A percentile compares a stretch with the other conserved stretches of the same genome.
These are phyloP conservation scores for Ctenoplectra terminalis DNA, from an alignment of 1,140 invertebrate genomes.

Conservation along the genomic window DNA sequence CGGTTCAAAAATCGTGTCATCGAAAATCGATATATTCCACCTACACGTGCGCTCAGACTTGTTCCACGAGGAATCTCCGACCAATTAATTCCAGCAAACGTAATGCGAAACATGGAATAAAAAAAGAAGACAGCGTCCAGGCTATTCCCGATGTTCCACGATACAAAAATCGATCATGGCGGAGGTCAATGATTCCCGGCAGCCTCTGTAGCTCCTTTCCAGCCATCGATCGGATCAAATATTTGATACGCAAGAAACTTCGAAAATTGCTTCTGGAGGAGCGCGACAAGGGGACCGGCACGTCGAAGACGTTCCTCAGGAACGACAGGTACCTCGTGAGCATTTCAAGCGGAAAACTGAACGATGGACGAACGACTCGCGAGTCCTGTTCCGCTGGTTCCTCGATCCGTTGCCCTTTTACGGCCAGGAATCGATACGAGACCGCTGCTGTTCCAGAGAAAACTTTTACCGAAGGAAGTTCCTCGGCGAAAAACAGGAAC, in stretches of 20 bases:
- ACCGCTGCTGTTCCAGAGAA: not conserved
- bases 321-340: conserved; percentile 21
- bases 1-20: not conserved
- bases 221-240: conserved; percentile 56
- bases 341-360: conserved; percentile 13
- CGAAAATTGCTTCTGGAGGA: conserved; percentile 46
- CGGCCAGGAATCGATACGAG: not conserved
- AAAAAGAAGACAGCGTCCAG: not conserved
- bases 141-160: not conserved
- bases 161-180: conserved; percentile 3
- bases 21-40: not conserved
- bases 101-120: not conserved
- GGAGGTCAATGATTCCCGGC: not conserved
- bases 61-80: not conserved
- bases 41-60: too few species aligned
- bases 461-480: not conserved
- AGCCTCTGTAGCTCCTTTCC: conserved; percentile 25
- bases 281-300: conserved; percentile 8
- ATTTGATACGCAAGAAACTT: conserved; percentile 58
- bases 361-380: not conserved
- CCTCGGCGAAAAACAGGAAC: not conserved
- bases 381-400: not conserved
- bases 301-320: conserved; percentile 33
- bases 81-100: too few species aligned
- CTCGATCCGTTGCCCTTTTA: conserved; percentile 1